Evolutionary conservation across 2,113 vertebrate species (phyloP).

Genomic region (Arenaria interpres): DNA sequence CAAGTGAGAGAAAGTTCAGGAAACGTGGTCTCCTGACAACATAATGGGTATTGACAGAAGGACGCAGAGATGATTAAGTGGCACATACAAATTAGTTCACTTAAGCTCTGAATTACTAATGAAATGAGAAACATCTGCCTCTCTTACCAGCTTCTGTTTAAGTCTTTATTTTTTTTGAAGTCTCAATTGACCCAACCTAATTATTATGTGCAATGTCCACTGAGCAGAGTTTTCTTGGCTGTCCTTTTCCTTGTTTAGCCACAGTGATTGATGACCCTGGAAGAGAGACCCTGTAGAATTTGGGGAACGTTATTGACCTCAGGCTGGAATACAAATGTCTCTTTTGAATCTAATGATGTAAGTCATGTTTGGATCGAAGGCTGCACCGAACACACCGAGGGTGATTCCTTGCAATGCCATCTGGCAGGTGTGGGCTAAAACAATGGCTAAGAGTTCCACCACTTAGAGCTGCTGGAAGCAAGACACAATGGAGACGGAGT

Average conservation of each 20-base stretch:
- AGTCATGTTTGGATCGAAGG: background rate
- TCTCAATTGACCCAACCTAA: background rate
- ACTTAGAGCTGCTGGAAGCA: background rate
- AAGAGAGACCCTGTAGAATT: background rate
- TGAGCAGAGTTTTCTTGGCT: background rate
- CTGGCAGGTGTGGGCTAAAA: background rate
- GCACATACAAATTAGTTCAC: background rate
- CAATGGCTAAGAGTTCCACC: background rate
- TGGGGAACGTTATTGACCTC: background rate
- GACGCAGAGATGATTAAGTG: background rate
- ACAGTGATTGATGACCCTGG: background rate
- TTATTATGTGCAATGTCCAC: background rate
- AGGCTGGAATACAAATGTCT: background rate
- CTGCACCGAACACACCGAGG: accelerated
- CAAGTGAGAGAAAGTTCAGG: background rate
- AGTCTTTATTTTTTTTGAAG: background rate
- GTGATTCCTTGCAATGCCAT: background rate
- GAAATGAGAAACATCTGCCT: background rate
- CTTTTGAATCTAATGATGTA: background rate
- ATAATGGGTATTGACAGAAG: background rate
- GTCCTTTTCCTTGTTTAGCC: background rate
- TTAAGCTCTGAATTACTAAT: background rate
- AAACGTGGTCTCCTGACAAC: background rate
- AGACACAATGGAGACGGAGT: background rate
- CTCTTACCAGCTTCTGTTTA: background rate